Evolutionary conservation across 2,113 vertebrate species (phyloP).

Genomic region (Coracopsis vasa): DNA sequence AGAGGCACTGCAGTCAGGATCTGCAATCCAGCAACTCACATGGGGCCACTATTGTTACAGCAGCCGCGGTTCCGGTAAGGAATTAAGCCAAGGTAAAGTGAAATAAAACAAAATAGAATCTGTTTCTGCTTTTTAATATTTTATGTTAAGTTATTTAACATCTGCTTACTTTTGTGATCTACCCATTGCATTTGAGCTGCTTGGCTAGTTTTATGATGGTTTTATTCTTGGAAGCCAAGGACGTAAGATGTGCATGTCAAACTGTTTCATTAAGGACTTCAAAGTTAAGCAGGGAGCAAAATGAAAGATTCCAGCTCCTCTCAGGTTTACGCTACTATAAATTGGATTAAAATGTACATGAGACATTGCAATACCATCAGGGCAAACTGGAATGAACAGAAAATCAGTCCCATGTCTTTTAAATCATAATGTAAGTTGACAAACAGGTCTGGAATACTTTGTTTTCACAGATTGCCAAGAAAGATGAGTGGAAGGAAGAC

Average conservation of each 20-base stretch:
- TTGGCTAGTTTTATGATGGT: neutral
- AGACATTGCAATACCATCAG: neutral
- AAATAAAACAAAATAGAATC: neutral
- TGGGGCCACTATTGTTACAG: constrained; percentile 8
- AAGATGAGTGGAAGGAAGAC: neutral
- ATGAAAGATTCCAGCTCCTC: neutral
- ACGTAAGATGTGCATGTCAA: neutral
- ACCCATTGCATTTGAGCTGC: neutral
- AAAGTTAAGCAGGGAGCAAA: neutral
- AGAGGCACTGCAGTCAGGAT: constrained; percentile 9
- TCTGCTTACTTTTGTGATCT: constrained; percentile 31
- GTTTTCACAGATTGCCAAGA: neutral
- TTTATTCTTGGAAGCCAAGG: neutral
- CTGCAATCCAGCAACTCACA: constrained; percentile 17
- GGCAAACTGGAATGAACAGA: neutral
- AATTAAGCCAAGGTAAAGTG: neutral
- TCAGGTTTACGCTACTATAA: neutral
- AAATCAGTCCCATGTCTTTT: neutral
- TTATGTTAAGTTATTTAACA: constrained; percentile 52
- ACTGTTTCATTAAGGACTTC: neutral
- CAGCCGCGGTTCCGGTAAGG: accelerated
- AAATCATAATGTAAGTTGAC: neutral
- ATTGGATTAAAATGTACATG: neutral
- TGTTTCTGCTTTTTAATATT: constrained; percentile 40
- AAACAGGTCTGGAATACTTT: neutral